Percentiles rank a stretch among this genome's conserved stretches.
phyloP scores from a whole-genome alignment of 2,797 vertebrate genomes.

The Sebastes diploproa region DNA sequence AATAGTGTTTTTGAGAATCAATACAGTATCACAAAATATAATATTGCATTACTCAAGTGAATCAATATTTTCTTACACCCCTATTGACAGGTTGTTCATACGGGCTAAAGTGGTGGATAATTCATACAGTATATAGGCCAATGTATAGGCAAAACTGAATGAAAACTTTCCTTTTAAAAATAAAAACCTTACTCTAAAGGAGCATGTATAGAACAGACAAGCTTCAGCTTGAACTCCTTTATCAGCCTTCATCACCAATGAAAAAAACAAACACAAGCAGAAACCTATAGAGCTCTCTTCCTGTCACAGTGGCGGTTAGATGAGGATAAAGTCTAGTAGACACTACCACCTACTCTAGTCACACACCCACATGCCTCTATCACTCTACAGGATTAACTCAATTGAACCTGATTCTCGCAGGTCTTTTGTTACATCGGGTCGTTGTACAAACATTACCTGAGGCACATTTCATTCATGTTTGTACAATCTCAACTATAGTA shows the following conservation, averaged over 20 bases:
- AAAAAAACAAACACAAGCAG: background rate
- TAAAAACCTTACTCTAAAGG: background rate
- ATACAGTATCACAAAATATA: too few species aligned
- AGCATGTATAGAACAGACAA: background rate
- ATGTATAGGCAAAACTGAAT: background rate
- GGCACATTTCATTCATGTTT: slow-evolving; percentile 68
- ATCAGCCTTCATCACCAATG: slow-evolving; percentile 8
- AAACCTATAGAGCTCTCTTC: slow-evolving; percentile 28
- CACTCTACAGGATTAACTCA: slow-evolving; percentile 75
- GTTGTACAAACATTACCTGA: slow-evolving; percentile 76
- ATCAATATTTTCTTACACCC: too few species aligned
- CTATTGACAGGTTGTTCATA: background rate
- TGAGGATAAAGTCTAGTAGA: slow-evolving; percentile 65
- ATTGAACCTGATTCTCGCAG: slow-evolving; percentile 74
- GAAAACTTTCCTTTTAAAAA: background rate
- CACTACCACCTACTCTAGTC: slow-evolving; percentile 52
- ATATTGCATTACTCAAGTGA: too few species aligned
- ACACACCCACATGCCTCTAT: slow-evolving; percentile 63
- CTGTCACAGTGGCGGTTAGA: slow-evolving; percentile 60
- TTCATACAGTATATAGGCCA: background rate
- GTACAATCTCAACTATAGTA: slow-evolving; percentile 49
- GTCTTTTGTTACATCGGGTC: slow-evolving; percentile 75
- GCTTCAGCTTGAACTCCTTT: background rate
- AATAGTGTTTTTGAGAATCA: too few species aligned
- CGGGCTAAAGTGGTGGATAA: background rate